A percentile compares a stretch with the other conserved stretches of the same genome.
Evolutionary conservation across 1,140 invertebrate species (phyloP).

Genomic region (Drosophila pandora): DNA sequence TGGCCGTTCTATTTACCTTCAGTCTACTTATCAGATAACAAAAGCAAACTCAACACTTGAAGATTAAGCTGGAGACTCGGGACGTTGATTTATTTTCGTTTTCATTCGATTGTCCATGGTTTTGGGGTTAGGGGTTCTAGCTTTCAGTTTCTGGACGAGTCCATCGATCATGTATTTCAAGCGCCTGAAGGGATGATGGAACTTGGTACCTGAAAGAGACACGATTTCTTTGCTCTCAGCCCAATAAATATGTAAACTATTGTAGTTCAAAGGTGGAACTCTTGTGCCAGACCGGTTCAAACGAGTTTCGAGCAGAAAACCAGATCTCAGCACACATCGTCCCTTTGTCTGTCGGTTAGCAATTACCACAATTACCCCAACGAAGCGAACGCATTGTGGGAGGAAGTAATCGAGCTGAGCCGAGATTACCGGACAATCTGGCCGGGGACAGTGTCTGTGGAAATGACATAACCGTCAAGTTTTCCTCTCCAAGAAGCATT

Average conservation of each 20-base stretch:
- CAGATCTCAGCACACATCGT: slow-evolving; percentile 31
- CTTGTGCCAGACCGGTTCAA: slow-evolving; percentile 46
- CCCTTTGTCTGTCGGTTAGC: slow-evolving; percentile 57
- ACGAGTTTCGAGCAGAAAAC: slow-evolving; percentile 41
- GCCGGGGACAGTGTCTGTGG: slow-evolving; percentile 6
- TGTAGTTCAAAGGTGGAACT: slow-evolving; percentile 24
- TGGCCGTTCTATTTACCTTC: slow-evolving; percentile 34
- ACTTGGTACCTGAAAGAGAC: slow-evolving; percentile 14
- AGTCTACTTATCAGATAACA: slow-evolving; percentile 63
- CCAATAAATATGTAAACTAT: not conserved
- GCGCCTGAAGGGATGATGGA: not conserved
- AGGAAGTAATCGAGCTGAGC: slow-evolving; percentile 67
- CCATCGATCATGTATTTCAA: slow-evolving; percentile 29
- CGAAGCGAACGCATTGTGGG: slow-evolving; percentile 51
- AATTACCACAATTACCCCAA: slow-evolving; percentile 61
- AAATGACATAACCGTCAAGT: slow-evolving; percentile 65
- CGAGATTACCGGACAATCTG: slow-evolving; percentile 31
- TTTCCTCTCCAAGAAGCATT: slow-evolving; percentile 17
- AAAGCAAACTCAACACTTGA: slow-evolving; percentile 43
- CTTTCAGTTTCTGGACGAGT: slow-evolving; percentile 2
- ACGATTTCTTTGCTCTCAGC: not conserved
- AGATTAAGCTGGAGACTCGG: slow-evolving; percentile 40
- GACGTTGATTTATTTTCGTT: slow-evolving; percentile 43
- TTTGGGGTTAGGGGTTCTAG: slow-evolving; percentile 13
- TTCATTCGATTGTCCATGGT: slow-evolving; percentile 21